Base-by-base conservation (phyloP, 2,888 invertebrate genomes). In the Agriotes lineatus region DNA sequence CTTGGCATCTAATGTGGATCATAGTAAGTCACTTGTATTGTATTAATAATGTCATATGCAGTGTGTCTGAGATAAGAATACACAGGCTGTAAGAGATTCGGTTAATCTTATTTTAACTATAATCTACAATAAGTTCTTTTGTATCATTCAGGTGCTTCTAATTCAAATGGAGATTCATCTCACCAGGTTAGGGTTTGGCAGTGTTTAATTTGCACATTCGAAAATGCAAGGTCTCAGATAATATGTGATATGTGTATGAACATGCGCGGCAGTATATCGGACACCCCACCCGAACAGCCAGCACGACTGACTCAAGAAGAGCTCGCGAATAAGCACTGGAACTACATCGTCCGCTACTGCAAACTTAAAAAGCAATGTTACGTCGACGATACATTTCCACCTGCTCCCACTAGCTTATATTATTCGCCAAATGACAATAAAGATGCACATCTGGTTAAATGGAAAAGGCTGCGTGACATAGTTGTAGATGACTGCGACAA, bases 381-480 rank as follows among this genome's bases (percentile, higher is more conserved):
- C 86, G 93, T 97, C 0, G 99, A 99, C 84, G 94, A 95, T 76
- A 92, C 94, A 1, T 99, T 99, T 86, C 96, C 96, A 0, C 98
- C 99, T n/a, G 90, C 92, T 1, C 88, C 92, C 0, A 92, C 92
- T 75, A 97, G 97, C 45, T 86, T 98, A 39, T 96, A 95, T 85
- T 96, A 96, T 84, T 90, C 90, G 85, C 90, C 91, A 18, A 82
- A 85, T 20, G 88, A 87, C 48, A 87, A 88, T 52, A 87, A 88
- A 68, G 92, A 91, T 73, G 87, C 88, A 42, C 93, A 93, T 74
- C 91, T 92, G 5, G 91, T 95, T 0, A 91, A 95, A 73, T 98
- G 98, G 98, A 88, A 95, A 74, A 88, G 98, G 20, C 95, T 97
- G 0, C 91, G 93, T 77, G 93, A 97, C 81, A 95, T 97, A 70